phyloP scores from a whole-genome alignment of 1,140 invertebrate species.

The Aphaenogaster rudis region DNA sequence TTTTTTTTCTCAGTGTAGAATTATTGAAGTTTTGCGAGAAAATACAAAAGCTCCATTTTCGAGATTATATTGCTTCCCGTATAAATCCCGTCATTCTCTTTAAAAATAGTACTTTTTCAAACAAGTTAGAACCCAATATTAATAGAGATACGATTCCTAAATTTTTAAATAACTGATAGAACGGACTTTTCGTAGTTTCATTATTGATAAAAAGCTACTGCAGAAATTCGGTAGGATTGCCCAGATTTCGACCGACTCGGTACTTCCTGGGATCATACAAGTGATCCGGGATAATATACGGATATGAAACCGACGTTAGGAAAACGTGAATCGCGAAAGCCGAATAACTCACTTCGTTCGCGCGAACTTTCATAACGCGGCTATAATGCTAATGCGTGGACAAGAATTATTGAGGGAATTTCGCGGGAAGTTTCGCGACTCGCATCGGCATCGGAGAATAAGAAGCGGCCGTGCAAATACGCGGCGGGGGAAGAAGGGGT shows the following conservation, averaged over 20 bases:
- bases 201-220: not conserved
- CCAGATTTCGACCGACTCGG: not conserved
- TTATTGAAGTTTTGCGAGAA: not conserved
- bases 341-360: constrained; percentile 31
- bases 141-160: not conserved
- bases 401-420: constrained; percentile 69
- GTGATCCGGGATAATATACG: constrained; percentile 21
- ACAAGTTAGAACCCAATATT: not conserved
- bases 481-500: constrained; percentile 5
- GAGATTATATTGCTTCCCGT: not conserved
- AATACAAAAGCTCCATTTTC: not conserved
- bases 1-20: not conserved
- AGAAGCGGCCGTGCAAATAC: constrained; percentile 67
- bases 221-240: not conserved
- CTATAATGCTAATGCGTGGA: constrained; percentile 41
- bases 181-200: not conserved
- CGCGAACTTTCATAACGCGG: constrained; percentile 53
- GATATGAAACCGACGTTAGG: constrained; percentile 2
- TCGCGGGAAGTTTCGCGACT: constrained; percentile 55
- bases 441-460: constrained; percentile 61
- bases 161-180: not conserved
- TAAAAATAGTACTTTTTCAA: not conserved
- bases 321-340: constrained; percentile 35
- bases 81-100: not conserved
- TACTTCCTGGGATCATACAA: not conserved